Conservation (phyloP, 1,140 invertebrate species). For the Scaptomyza hsui region DNA sequence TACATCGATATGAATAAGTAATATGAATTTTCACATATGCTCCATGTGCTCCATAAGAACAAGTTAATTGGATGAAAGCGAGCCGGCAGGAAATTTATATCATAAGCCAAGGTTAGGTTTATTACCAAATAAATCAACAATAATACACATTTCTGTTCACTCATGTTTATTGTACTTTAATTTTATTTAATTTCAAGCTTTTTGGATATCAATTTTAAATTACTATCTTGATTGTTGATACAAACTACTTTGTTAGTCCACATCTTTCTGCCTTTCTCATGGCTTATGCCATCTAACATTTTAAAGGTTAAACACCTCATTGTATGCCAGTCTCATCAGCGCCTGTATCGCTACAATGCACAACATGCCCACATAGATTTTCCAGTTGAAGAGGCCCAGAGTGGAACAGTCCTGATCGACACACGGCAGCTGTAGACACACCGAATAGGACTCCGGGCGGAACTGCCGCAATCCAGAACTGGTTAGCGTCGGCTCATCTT, state of each 20-base stretch:
- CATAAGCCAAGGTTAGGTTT: background rate
- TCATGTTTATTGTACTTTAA: too few relatives aligned
- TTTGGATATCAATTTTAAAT: too few relatives aligned
- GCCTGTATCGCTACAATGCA: conserved; percentile 25
- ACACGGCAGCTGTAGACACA: background rate
- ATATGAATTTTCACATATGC: conserved; percentile 49
- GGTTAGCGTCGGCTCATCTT: background rate
- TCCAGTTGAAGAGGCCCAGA: conserved; percentile 17
- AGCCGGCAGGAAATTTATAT: conserved; percentile 5
- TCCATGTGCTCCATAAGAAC: conserved; percentile 33
- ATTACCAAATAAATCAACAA: too few relatives aligned
- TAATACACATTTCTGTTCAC: too few relatives aligned
- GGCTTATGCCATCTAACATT: too few relatives aligned
- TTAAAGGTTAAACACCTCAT: conserved; percentile 5
- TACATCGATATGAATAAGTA: conserved; percentile 47
- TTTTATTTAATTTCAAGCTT: too few relatives aligned
- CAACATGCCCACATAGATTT: conserved; percentile 22
- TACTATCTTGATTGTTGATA: too few relatives aligned
- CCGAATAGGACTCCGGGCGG: background rate
- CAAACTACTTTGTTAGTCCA: too few relatives aligned
- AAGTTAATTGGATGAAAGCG: conserved; percentile 42
- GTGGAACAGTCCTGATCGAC: background rate
- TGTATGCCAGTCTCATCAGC: conserved; percentile 18
- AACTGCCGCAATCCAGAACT: background rate
- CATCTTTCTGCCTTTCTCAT: too few relatives aligned